A percentile compares a stretch with the other conserved stretches of the same genome.
Conservation (phyloP, 2,113 vertebrate genomes). For the Scomber scombrus region DNA sequence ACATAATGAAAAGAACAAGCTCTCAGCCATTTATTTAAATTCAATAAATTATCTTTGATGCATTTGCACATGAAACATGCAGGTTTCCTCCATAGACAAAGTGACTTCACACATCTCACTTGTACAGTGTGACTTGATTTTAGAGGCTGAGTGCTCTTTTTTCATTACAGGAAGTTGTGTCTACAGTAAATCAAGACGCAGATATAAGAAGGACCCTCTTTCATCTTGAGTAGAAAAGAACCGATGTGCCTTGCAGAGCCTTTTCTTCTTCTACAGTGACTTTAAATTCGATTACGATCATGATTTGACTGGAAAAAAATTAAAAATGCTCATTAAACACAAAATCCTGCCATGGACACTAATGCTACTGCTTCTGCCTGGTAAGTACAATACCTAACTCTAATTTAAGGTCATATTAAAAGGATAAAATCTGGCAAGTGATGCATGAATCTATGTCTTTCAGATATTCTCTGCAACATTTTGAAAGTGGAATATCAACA, state of each 20-base stretch:
- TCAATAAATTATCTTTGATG: too few relatives aligned
- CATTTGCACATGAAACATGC: background rate
- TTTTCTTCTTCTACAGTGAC: background rate
- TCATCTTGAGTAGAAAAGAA: too few relatives aligned
- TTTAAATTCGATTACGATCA: background rate
- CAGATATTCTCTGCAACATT: background rate
- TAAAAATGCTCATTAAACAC: background rate
- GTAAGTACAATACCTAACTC: conserved; percentile 7
- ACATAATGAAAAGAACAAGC: too few relatives aligned
- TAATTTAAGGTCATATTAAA: background rate
- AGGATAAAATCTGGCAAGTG: too few relatives aligned
- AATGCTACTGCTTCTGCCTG: background rate
- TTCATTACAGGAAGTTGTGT: conserved; percentile 12
- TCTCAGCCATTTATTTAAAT: too few relatives aligned
- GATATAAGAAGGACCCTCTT: too few relatives aligned
- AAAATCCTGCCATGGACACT: background rate
- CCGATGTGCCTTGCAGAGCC: background rate
- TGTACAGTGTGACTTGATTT: conserved; percentile 42
- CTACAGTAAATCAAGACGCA: background rate
- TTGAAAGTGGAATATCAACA: conserved; percentile 28
- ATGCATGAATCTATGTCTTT: background rate
- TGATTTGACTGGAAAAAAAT: background rate
- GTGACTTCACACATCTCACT: background rate
- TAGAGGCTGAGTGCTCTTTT: background rate
- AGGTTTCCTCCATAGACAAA: fast-evolving